Conservation (phyloP, 1,140 invertebrate genomes). For the Hyles euphorbiae region DNA sequence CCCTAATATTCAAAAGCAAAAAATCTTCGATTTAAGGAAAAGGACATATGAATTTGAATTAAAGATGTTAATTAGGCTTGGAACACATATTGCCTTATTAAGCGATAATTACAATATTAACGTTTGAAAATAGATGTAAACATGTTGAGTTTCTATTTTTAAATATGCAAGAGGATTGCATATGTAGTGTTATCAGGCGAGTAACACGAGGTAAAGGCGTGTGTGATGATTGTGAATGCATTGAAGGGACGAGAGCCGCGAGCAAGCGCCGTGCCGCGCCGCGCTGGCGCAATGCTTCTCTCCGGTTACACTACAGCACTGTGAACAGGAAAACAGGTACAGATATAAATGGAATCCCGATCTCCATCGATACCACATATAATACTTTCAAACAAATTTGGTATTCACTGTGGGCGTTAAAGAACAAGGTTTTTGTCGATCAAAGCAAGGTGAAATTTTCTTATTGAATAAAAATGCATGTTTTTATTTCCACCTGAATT, state of each 20-base stretch:
- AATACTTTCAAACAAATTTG: conserved; percentile 1
- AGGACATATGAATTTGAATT: too few relatives aligned
- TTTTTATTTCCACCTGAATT: too few relatives aligned
- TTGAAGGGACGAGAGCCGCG: conserved; percentile 6
- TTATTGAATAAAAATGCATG: too few relatives aligned
- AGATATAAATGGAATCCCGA: conserved; percentile 56
- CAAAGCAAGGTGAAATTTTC: too few relatives aligned
- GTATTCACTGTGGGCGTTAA: not conserved
- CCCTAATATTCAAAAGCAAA: too few relatives aligned
- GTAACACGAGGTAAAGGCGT: conserved; percentile 4
- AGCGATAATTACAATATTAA: too few relatives aligned
- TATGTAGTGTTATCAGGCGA: not conserved
- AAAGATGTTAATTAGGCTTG: too few relatives aligned
- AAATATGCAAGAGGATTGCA: too few relatives aligned
- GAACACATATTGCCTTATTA: too few relatives aligned
- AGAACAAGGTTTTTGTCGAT: conserved; percentile 2
- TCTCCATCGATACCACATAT: conserved; percentile 14
- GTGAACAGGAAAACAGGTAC: conserved; percentile 47
- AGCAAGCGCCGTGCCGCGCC: conserved; percentile 8
- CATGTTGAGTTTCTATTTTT: too few relatives aligned
- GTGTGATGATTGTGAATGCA: conserved; percentile 3
- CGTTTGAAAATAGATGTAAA: too few relatives aligned
- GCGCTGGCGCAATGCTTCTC: conserved; percentile 18
- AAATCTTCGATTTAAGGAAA: too few relatives aligned
- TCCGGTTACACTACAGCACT: conserved; percentile 18